Conservation (phyloP, 92 coral and sea anemone genomes). For the Zoanthus sociatus region DNA sequence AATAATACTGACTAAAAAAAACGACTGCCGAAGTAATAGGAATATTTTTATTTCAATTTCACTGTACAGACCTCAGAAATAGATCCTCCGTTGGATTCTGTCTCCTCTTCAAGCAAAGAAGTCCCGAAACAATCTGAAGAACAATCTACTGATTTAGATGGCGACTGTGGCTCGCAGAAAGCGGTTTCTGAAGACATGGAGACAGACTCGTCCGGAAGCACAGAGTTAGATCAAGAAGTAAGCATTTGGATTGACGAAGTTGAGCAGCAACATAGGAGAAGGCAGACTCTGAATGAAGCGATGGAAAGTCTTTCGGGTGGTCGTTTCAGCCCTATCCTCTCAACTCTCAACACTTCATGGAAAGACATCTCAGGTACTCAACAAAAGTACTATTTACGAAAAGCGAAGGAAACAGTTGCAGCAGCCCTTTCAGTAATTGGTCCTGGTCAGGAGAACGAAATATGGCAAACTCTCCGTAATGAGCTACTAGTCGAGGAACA, state of each 20-base stretch:
- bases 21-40: background rate
- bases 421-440: conserved; percentile 52
- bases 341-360: conserved; percentile 65
- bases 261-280: conserved; percentile 49
- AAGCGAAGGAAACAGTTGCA: conserved; percentile 48
- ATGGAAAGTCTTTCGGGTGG: conserved; percentile 45
- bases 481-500: conserved; percentile 12
- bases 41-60: background rate
- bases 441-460: conserved; percentile 56
- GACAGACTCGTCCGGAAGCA: background rate
- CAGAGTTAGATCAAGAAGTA: conserved; percentile 37
- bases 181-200: background rate
- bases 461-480: conserved; percentile 29
- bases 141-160: background rate
- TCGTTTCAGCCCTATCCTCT: conserved; percentile 37
- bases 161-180: background rate
- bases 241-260: conserved; percentile 61
- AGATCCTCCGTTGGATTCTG: background rate
- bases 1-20: too few relatives aligned
- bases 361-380: conserved; percentile 61
- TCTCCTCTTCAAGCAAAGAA: background rate
- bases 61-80: background rate
- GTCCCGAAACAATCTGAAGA: background rate
- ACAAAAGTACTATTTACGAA: conserved; percentile 48
- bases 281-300: conserved; percentile 53